A percentile compares a stretch with the other conserved stretches of the same genome.
These are phyloP conservation scores for Syngnathoides biaculeatus DNA, from an alignment of 2,113 vertebrate species.

Conservation along the genomic window DNA sequence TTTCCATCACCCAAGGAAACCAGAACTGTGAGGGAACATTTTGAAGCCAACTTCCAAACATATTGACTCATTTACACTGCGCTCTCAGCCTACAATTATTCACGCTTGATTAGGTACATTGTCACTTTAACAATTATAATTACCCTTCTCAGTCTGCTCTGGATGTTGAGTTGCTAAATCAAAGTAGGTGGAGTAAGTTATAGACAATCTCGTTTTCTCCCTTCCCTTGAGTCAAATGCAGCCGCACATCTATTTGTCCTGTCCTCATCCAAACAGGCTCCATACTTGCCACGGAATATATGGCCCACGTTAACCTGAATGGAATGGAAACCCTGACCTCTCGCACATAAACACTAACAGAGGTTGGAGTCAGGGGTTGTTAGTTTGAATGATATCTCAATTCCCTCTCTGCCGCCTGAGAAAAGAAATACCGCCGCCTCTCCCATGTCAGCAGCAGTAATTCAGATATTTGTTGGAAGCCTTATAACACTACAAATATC, in stretches of 20 bases:
- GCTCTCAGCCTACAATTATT: not conserved
- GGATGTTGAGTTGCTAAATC: constrained; percentile 19
- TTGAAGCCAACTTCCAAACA: not conserved
- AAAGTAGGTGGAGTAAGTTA: not conserved
- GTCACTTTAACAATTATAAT: constrained; percentile 7
- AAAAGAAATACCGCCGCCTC: constrained; percentile 66
- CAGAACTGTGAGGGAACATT: not conserved
- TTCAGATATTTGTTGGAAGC: constrained; percentile 50
- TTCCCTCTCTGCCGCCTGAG: constrained; percentile 60
- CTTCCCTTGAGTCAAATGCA: constrained; percentile 12
- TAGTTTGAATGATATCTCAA: constrained; percentile 76
- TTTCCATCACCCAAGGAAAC: not conserved
- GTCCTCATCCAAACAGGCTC: constrained; percentile 42
- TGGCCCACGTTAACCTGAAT: constrained; percentile 53
- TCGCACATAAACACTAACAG: constrained; percentile 61
- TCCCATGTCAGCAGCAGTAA: constrained; percentile 58
- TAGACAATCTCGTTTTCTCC: constrained; percentile 10
- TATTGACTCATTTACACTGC: constrained; percentile 11
- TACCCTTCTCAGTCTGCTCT: constrained; percentile 8
- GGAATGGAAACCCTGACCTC: constrained; percentile 69
- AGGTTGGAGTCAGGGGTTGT: constrained; percentile 66
- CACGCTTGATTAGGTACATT: not conserved
- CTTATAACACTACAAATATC: constrained; percentile 43
- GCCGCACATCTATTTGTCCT: constrained; percentile 30
- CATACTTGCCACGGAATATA: constrained; percentile 47